Conservation (phyloP, 2,113 vertebrate genomes). For the Melanostigma gelatinosum region DNA sequence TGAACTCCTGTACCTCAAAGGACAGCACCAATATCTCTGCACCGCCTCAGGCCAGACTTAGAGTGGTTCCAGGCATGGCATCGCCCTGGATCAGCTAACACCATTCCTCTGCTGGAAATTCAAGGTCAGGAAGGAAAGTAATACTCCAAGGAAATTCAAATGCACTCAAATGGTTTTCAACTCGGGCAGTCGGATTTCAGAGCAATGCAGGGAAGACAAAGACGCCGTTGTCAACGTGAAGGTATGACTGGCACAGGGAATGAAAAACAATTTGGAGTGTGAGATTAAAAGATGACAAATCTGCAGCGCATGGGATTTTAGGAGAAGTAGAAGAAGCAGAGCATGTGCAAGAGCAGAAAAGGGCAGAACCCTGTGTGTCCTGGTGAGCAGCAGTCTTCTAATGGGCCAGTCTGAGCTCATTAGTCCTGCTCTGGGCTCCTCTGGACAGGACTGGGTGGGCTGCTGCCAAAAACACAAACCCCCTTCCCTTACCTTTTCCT, state of each 20-base stretch:
- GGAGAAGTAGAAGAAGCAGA: slow-evolving; percentile 20
- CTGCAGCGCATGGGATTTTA: slow-evolving; percentile 40
- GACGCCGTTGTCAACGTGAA: slow-evolving; percentile 51
- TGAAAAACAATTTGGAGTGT: slow-evolving; percentile 37
- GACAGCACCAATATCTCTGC: slow-evolving; percentile 42
- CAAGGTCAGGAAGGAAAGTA: slow-evolving; percentile 73
- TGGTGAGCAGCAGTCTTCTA: slow-evolving; percentile 51
- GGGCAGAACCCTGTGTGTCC: slow-evolving; percentile 45
- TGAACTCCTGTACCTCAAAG: slow-evolving; percentile 36
- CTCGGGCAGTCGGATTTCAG: slow-evolving; percentile 51
- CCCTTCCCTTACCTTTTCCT: slow-evolving; percentile 23
- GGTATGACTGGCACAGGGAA: background rate
- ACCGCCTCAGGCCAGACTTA: slow-evolving; percentile 42
- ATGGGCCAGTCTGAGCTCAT: slow-evolving; percentile 74
- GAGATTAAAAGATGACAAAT: slow-evolving; percentile 60
- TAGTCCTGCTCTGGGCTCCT: slow-evolving; percentile 71
- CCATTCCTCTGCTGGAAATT: slow-evolving; percentile 54
- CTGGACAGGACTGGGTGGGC: slow-evolving; percentile 67
- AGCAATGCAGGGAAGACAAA: slow-evolving; percentile 60
- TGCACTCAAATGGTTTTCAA: slow-evolving; percentile 55
- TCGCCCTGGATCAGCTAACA: slow-evolving; percentile 66
- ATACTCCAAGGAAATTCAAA: slow-evolving; percentile 61
- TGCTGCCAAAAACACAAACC: slow-evolving; percentile 62
- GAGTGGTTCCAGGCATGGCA: slow-evolving; percentile 62
- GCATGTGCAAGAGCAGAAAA: slow-evolving; percentile 29